These are phyloP conservation scores for Nymphalis urticae DNA, from an alignment of 2,888 invertebrate genomes.

Conservation along the genomic window DNA sequence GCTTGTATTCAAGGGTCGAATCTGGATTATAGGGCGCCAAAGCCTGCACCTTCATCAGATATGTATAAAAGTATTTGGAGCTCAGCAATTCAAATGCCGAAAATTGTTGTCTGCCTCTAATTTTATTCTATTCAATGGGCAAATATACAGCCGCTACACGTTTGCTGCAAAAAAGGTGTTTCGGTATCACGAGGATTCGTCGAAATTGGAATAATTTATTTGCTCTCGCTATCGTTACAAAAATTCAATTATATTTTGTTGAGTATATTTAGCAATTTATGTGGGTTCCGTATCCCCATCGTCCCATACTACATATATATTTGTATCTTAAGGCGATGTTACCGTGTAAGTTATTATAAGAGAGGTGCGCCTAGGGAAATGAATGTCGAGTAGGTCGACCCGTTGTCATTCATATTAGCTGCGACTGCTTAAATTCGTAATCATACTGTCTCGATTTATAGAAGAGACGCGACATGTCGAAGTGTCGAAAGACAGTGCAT, in stretches of 20 bases:
- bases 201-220: conserved; percentile 37
- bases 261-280: conserved; percentile 37
- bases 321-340: conserved; percentile 74
- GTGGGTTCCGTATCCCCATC: conserved; percentile 46
- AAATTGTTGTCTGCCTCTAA: conserved; percentile 70
- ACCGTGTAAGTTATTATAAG: conserved; percentile 80
- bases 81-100: conserved; percentile 64
- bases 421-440: conserved; percentile 79
- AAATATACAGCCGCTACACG: conserved; percentile 42
- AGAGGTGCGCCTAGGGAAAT: conserved; percentile 80
- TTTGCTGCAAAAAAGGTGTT: conserved; percentile 47
- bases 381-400: conserved; percentile 79
- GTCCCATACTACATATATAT: conserved; percentile 50
- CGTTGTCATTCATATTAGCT: conserved; percentile 82
- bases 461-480: conserved; percentile 53
- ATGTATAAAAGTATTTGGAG: conserved; percentile 75
- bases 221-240: conserved; percentile 33
- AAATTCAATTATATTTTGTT: conserved; percentile 42
- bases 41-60: conserved; percentile 79
- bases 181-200: conserved; percentile 43
- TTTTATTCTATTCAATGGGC: conserved; percentile 64
- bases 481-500: not conserved
- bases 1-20: conserved; percentile 78
- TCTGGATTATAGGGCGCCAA: conserved; percentile 80
- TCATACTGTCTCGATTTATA: conserved; percentile 72